Conservation (phyloP, 2,113 vertebrate species). For the Anguilla rostrata region DNA sequence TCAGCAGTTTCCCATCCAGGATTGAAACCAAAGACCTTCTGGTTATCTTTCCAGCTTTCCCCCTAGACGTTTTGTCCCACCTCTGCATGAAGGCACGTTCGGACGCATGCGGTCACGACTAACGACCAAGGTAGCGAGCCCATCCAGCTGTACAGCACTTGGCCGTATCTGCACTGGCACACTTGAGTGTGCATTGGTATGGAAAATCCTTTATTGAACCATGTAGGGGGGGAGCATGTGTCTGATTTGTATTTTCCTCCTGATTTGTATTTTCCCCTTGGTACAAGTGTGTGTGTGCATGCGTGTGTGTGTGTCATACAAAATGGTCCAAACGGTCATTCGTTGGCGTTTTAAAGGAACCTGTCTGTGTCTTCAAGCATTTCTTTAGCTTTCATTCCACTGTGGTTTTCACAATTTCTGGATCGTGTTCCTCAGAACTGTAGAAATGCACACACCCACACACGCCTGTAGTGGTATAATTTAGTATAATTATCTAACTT, state of each 20-base stretch:
- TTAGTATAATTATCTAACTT: background rate
- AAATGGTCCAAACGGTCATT: background rate
- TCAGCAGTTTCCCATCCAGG: background rate
- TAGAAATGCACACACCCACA: no score
- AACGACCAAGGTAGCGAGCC: background rate
- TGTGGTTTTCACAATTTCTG: background rate
- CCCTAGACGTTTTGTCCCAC: background rate
- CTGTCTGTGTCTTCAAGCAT: background rate
- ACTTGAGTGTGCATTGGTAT: background rate
- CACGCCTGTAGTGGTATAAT: no score
- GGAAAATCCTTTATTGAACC: no score
- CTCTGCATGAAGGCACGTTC: background rate
- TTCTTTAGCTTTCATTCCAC: background rate
- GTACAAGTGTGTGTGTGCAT: background rate
- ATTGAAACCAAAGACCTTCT: background rate
- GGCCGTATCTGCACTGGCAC: background rate
- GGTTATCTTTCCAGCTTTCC: background rate
- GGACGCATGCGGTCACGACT: background rate
- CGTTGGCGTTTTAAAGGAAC: background rate
- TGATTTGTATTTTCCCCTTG: background rate
- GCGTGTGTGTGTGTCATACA: background rate
- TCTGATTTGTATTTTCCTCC: background rate
- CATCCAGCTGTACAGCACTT: background rate
- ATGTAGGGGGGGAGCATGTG: no score
- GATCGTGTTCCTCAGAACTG: background rate